Evolutionary conservation across 2,797 vertebrate genomes (phyloP).

Genomic region (Brotogeris chrysoptera): DNA sequence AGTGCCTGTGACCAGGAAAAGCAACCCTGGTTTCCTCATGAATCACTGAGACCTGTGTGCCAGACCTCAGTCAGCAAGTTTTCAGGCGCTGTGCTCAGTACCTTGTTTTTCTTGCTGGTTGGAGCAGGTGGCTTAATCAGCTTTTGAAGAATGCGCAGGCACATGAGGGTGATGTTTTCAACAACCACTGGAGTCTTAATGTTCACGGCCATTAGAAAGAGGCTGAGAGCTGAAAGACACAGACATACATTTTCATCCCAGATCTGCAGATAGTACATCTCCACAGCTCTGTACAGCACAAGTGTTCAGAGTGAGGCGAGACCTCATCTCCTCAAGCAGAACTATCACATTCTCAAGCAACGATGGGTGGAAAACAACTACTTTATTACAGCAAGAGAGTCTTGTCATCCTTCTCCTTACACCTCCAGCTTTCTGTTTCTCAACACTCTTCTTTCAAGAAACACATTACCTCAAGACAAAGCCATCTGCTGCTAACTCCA

Average conservation of each 20-base stretch:
- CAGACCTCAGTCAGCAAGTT: neutral
- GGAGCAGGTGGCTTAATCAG: constrained; percentile 95
- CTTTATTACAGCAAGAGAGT: neutral
- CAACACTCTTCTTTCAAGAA: neutral
- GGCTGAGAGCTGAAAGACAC: constrained; percentile 85
- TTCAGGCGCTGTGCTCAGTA: constrained; percentile 46
- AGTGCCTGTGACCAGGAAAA: neutral
- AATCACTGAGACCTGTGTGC: neutral
- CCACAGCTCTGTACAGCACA: neutral
- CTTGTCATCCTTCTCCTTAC: neutral
- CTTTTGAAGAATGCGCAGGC: constrained; percentile 96
- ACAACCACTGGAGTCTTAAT: constrained; percentile 98
- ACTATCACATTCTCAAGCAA: neutral
- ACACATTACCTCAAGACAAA: neutral
- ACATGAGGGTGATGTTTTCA: constrained; percentile 99
- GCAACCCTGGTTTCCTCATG: neutral
- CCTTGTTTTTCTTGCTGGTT: constrained; percentile 99
- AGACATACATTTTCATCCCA: neutral
- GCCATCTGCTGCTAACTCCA: neutral
- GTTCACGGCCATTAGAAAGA: constrained; percentile 98
- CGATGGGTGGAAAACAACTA: neutral
- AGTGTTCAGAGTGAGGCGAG: neutral
- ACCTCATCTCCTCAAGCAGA: neutral
- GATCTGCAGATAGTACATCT: neutral
- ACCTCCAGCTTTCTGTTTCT: neutral